These are phyloP conservation scores for Tachysurus fulvidraco DNA, from an alignment of 2,113 vertebrate genomes.

Conservation along the genomic window DNA sequence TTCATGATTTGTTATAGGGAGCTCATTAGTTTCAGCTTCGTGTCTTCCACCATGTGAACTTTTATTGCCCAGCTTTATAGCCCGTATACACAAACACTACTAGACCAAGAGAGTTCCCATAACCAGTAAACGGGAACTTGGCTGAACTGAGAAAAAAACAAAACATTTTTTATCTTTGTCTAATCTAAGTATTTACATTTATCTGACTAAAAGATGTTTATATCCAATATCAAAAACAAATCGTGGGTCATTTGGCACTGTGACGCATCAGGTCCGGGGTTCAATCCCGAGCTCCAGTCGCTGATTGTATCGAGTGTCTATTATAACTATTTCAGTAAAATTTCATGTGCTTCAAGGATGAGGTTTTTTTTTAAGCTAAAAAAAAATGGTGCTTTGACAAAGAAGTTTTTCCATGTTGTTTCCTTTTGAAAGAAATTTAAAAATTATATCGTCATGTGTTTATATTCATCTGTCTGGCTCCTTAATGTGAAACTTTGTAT, in stretches of 20 bases:
- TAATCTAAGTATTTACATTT: neutral
- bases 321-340: neutral
- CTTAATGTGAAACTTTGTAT: neutral
- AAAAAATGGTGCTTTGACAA: neutral
- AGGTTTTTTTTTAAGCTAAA: neutral
- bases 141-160: neutral
- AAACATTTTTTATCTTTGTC: neutral
- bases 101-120: neutral
- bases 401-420: neutral
- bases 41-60: neutral
- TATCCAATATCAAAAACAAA: neutral
- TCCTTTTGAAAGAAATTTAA: neutral
- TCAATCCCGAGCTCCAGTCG: neutral
- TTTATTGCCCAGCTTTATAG: constrained; percentile 18
- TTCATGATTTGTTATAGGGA: constrained; percentile 30
- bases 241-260: neutral
- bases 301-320: neutral
- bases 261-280: neutral
- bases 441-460: neutral
- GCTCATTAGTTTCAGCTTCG: constrained; percentile 10
- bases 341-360: neutral
- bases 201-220: neutral
- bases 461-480: neutral
- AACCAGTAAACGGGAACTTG: neutral
- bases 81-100: constrained; percentile 6